Evolutionary conservation across 2,888 invertebrate genomes (phyloP).

Genomic region (Epistrophe eligans): DNA sequence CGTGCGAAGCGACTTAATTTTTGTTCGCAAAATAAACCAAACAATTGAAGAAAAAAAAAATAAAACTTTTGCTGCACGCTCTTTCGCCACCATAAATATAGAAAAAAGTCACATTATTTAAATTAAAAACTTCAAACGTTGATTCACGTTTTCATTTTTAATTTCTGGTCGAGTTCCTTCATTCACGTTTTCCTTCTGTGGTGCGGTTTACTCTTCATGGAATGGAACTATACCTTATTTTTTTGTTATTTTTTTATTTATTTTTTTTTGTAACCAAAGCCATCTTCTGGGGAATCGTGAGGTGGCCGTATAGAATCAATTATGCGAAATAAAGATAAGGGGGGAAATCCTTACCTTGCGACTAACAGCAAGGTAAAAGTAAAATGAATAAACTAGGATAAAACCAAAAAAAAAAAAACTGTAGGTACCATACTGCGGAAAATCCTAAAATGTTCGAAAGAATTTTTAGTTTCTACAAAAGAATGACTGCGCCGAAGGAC

Average conservation of each 20-base stretch:
- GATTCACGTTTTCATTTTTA: constrained; percentile 73
- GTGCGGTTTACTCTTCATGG: constrained; percentile 35
- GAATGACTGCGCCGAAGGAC: constrained; percentile 29
- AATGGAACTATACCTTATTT: constrained; percentile 16
- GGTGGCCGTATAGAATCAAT: constrained; percentile 71
- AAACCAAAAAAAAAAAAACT: neutral
- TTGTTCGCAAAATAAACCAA: constrained; percentile 33
- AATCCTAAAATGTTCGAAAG: constrained; percentile 59
- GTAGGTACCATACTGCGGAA: constrained; percentile 51
- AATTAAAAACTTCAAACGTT: constrained; percentile 74
- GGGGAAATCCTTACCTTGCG: constrained; percentile 41
- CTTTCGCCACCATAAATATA: constrained; percentile 41
- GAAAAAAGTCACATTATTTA: constrained; percentile 73
- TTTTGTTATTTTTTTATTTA: constrained; percentile 16
- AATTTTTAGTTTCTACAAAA: constrained; percentile 7
- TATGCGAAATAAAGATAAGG: constrained; percentile 75
- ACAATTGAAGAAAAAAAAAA: constrained; percentile 4
- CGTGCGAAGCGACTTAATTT: constrained; percentile 64
- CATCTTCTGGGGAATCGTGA: constrained; percentile 66
- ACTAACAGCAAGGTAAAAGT: constrained; percentile 37
- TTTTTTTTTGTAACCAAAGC: constrained; percentile 32
- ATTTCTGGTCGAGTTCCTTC: constrained; percentile 67
- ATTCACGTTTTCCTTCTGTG: constrained; percentile 27
- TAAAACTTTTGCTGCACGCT: constrained; percentile 15
- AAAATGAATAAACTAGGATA: constrained; percentile 42